Evolutionary conservation across 2,888 invertebrate species (phyloP), one percentile per base, ranked within the genome.

Genomic region (Rhimphoctona megacephalus): DNA sequence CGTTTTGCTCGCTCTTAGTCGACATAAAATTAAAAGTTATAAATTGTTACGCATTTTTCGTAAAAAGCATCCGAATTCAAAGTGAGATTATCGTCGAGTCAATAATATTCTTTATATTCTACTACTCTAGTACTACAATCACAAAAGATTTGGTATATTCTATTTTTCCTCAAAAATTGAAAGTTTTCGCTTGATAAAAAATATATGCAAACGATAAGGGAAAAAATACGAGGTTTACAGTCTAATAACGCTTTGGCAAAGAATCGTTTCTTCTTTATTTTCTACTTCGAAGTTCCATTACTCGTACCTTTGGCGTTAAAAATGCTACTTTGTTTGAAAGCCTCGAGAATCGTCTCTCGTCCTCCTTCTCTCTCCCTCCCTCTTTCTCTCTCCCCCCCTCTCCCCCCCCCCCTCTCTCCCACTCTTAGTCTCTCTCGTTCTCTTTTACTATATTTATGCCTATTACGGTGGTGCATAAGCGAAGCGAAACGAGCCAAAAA

Each of bases 301-400:
- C 52, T 79, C 30, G 72, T 64, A 30, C 86, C 61, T 81, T 61
- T 83, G 67, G 67, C 67, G 66, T 81, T 66, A 73, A 77, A 36
- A 81, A 83, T 78, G 73, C 69, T 74, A 69, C 67, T 78, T 78
- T 66, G 85, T 85, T 81, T 81, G 66, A 78, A 73, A 85, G 73
- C 72, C 72, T 77, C 80, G 30, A 36, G 36, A 67, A 54, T 36
- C 67, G 64, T 66, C 79, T 66, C 61, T 76, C n/a, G 61, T 17
- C 25, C 14, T 17, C 30, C 49, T 22, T n/a, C 43, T 49, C 61
- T 67, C 43, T 70, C 64, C 67, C 79, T 49, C 22, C 81, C 67
- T 85, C 81, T 83, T 78, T 49, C 49, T 73, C 19, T 7, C 7
- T 7, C 4, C 4, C 36, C 39, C 39, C 7, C 54, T 76, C n/a